Conservation (phyloP, 2,888 invertebrate genomes). For the Mythimna lalbum region DNA sequence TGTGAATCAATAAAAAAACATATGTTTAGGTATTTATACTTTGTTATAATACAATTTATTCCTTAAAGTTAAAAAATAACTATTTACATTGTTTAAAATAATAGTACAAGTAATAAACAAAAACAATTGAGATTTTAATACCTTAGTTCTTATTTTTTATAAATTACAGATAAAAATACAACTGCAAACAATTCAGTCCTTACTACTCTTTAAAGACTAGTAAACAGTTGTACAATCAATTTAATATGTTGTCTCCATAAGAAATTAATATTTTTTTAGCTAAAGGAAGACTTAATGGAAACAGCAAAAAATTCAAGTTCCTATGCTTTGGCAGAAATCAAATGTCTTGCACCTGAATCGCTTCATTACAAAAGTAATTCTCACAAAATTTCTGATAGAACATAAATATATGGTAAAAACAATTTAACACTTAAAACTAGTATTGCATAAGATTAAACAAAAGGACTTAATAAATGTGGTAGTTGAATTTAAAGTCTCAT, state of each 20-base stretch:
- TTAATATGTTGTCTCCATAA: conserved; percentile 61
- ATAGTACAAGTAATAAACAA: conserved; percentile 86
- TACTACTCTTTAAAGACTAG: conserved; percentile 78
- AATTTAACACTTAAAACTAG: conserved; percentile 90
- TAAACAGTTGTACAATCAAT: conserved; percentile 71
- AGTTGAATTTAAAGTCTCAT: conserved; percentile 76
- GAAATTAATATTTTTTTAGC: conserved; percentile 55
- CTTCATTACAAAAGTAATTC: conserved; percentile 74
- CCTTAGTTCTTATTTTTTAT: conserved; percentile 72
- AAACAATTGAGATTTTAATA: conserved; percentile 86
- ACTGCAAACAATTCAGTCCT: conserved; percentile 77
- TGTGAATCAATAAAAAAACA: conserved; percentile 68
- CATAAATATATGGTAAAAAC: conserved; percentile 89
- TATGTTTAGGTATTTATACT: conserved; percentile 85
- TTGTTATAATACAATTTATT: conserved; percentile 89
- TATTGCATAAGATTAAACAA: conserved; percentile 90
- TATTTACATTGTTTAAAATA: conserved; percentile 85
- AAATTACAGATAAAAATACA: conserved; percentile 75
- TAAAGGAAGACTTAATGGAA: conserved; percentile 82
- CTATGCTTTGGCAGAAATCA: conserved; percentile 86
- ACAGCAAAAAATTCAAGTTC: conserved; percentile 72
- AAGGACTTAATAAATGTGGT: conserved; percentile 77
- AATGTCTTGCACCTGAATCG: conserved; percentile 76
- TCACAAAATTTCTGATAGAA: conserved; percentile 76
- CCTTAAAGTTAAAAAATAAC: conserved; percentile 81